Evolutionary conservation across 2,888 invertebrate genomes (phyloP).

Genomic region (Cantharis nigra): DNA sequence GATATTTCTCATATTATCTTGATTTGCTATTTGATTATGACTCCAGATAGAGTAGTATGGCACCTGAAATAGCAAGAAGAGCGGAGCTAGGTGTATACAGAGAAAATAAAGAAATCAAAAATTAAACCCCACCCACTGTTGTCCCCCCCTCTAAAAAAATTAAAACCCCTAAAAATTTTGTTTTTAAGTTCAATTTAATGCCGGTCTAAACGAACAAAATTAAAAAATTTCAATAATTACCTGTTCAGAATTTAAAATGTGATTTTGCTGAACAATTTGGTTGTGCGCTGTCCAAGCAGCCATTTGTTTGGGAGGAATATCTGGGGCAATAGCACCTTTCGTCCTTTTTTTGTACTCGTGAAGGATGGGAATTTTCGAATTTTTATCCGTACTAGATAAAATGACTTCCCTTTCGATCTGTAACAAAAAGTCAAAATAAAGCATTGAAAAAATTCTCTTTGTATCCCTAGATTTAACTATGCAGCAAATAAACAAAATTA

Average conservation of each 20-base stretch:
- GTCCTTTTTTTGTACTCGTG: constrained; percentile 71
- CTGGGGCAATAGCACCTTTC: constrained; percentile 72
- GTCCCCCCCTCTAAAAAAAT: no score
- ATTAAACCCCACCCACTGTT: no score
- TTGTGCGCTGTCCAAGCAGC: constrained; percentile 69
- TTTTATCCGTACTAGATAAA: constrained; percentile 74
- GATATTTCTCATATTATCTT: no score
- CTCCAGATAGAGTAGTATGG: no score
- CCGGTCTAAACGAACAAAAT: not conserved
- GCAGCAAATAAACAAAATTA: not conserved
- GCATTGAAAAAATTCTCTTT: not conserved
- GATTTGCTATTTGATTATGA: no score
- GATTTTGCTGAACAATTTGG: constrained; percentile 41
- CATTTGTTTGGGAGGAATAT: constrained; percentile 73
- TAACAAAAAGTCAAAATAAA: not conserved
- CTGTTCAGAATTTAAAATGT: constrained; percentile 52
- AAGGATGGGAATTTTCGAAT: constrained; percentile 77
- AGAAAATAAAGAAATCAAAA: no score
- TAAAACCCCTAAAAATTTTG: no score
- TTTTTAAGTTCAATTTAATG: no score
- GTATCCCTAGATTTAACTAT: not conserved
- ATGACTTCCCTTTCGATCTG: constrained; percentile 82
- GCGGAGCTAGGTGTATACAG: no score
- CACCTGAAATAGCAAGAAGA: no score
- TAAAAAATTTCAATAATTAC: constrained; percentile 23